Evolutionary conservation across 1,140 invertebrate genomes (phyloP).

Genomic region (Protaetia brevitarsis): DNA sequence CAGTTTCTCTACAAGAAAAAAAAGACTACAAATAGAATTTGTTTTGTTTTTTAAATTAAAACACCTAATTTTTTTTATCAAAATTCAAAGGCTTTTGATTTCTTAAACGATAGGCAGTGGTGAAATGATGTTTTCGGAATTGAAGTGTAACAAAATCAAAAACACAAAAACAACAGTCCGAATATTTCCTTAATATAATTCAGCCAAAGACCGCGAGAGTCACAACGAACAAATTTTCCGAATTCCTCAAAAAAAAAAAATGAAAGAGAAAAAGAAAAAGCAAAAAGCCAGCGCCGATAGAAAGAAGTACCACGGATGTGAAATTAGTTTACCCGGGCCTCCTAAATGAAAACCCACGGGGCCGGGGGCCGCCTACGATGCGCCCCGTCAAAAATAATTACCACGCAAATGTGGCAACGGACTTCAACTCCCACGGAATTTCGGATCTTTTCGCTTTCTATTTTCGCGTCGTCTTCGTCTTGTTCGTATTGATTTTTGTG

Average conservation of each 20-base stretch:
- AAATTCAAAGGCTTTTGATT: too few species aligned
- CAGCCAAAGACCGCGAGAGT: neutral
- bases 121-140: too few species aligned
- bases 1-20: too few species aligned
- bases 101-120: too few species aligned
- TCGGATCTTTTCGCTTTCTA: slow-evolving; percentile 34
- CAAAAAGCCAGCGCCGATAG: neutral
- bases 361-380: too few species aligned
- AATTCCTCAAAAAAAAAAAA: neutral
- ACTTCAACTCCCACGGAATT: neutral
- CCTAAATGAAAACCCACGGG: too few species aligned
- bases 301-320: too few species aligned
- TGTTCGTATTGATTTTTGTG: slow-evolving; percentile 40
- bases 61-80: too few species aligned
- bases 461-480: slow-evolving; percentile 39
- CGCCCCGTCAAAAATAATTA: too few species aligned
- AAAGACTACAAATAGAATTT: too few species aligned
- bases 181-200: neutral
- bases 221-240: neutral
- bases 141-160: neutral
- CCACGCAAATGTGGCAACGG: neutral
- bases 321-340: too few species aligned
- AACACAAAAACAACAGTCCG: neutral
- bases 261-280: neutral
- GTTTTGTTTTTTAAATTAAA: too few species aligned